Evolutionary conservation across 2,888 invertebrate genomes (phyloP).

Genomic region (Papilio gigon): DNA sequence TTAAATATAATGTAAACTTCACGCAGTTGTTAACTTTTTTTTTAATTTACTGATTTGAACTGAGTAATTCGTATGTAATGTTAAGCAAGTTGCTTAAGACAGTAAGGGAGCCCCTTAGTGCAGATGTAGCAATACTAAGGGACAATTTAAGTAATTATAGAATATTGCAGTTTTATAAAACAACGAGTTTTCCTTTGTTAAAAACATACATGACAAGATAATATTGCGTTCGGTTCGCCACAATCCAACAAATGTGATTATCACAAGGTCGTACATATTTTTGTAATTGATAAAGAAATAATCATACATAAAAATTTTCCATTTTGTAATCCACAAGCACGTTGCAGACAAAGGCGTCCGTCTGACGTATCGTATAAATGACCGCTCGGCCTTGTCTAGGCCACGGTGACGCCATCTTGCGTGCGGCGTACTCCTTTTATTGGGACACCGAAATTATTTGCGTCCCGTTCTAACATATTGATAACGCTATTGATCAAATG

Average conservation of each 20-base stretch:
- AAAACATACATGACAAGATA: background rate
- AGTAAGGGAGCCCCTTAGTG: background rate
- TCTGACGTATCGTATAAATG: conserved; percentile 77
- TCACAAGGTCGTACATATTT: conserved; percentile 21
- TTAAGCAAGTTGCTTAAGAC: background rate
- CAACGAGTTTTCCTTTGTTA: background rate
- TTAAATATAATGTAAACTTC: too few relatives aligned
- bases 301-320: conserved; percentile 52
- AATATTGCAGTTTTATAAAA: background rate
- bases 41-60: too few relatives aligned
- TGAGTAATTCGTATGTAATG: too few relatives aligned
- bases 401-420: conserved; percentile 80
- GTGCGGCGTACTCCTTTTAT: conserved; percentile 74
- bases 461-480: conserved; percentile 60
- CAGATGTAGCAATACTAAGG: background rate
- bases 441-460: conserved; percentile 65
- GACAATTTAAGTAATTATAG: background rate
- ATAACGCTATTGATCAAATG: conserved; percentile 50
- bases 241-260: conserved; percentile 12
- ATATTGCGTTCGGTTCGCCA: background rate
- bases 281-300: conserved; percentile 33
- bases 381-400: conserved; percentile 82
- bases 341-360: conserved; percentile 67
- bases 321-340: conserved; percentile 56
- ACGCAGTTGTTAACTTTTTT: too few relatives aligned